phyloP scores from a whole-genome alignment of 1,140 invertebrate genomes.

The Bombus pyrosoma region DNA sequence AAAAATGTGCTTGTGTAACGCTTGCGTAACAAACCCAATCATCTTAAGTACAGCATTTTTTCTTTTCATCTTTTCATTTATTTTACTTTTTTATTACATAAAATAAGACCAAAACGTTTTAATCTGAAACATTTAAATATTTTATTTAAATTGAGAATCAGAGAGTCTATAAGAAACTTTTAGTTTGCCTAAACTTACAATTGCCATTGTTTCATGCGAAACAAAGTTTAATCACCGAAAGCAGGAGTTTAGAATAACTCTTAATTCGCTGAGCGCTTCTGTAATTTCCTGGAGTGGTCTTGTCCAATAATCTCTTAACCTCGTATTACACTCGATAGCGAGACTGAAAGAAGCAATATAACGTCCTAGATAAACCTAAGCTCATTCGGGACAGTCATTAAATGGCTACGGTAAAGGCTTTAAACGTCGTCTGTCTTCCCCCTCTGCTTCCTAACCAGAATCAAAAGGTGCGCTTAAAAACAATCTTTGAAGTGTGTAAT shows the following conservation, averaged over 20 bases:
- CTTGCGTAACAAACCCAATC: background rate
- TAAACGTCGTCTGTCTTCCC: slow-evolving; percentile 20
- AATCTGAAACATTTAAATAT: background rate
- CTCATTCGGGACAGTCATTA: slow-evolving; percentile 46
- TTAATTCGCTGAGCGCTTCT: slow-evolving; percentile 31
- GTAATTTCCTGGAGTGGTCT: slow-evolving; percentile 26
- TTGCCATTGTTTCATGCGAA: background rate
- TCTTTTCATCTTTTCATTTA: background rate
- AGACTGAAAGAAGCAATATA: slow-evolving; percentile 56
- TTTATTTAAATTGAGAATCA: too few species aligned
- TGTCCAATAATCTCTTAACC: slow-evolving; percentile 51
- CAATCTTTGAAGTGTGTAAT: background rate
- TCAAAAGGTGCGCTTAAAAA: background rate
- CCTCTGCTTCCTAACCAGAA: background rate
- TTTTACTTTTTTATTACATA: background rate
- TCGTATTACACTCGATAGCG: slow-evolving; percentile 35
- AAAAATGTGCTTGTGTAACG: background rate
- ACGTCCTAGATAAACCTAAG: slow-evolving; percentile 54
- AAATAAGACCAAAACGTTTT: background rate
- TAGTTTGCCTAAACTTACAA: background rate
- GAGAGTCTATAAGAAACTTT: too few species aligned
- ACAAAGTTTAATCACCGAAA: background rate
- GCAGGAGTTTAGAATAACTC: background rate
- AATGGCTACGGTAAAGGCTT: slow-evolving; percentile 49
- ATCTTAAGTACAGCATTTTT: too few species aligned